These are phyloP conservation scores for Coremacera marginata DNA, from an alignment of 2,888 invertebrate species.

Conservation along the genomic window DNA sequence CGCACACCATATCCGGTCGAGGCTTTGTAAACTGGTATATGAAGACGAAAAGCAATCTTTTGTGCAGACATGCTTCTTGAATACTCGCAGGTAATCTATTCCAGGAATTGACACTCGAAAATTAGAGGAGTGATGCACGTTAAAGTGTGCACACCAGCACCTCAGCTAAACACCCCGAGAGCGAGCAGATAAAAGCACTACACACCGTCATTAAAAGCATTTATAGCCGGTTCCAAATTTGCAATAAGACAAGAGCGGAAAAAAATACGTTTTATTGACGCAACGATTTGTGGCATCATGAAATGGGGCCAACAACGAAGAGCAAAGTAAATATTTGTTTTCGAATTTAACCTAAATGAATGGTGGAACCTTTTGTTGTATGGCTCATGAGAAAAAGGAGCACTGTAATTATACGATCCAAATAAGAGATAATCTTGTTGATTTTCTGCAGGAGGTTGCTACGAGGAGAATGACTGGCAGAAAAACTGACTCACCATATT, in stretches of 20 bases:
- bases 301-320: slow-evolving; percentile 23
- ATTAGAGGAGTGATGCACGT: slow-evolving; percentile 35
- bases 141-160: slow-evolving; percentile 31
- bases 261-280: not conserved
- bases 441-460: slow-evolving; percentile 4
- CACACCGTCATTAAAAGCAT: slow-evolving; percentile 29
- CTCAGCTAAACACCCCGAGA: slow-evolving; percentile 23
- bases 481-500: not conserved
- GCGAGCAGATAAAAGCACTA: not conserved
- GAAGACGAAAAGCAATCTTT: not conserved
- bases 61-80: not conserved
- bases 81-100: slow-evolving; percentile 16
- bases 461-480: not conserved
- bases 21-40: not conserved
- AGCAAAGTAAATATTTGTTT: slow-evolving; percentile 58
- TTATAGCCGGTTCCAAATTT: slow-evolving; percentile 9
- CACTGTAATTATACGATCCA: slow-evolving; percentile 24
- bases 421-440: slow-evolving; percentile 24
- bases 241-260: slow-evolving; percentile 2
- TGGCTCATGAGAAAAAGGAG: not conserved
- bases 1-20: slow-evolving; percentile 33
- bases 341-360: slow-evolving; percentile 47
- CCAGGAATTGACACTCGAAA: slow-evolving; percentile 35
- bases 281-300: slow-evolving; percentile 14
- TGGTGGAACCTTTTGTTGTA: not conserved